Base-by-base conservation (phyloP, 1,140 invertebrate species). In the Procambarus clarkii region DNA sequence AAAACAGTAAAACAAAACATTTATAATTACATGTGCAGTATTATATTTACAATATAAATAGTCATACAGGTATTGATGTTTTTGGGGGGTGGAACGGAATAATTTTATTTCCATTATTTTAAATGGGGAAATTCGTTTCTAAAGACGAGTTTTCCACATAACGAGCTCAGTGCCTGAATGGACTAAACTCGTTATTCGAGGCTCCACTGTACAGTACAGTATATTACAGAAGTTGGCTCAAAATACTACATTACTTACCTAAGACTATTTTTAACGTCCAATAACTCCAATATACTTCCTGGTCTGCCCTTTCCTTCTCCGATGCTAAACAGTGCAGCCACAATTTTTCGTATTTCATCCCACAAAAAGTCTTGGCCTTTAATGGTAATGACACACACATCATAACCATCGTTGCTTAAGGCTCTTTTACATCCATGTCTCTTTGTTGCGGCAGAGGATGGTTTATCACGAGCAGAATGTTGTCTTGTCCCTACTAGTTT, bases 261-360 rank as follows among this genome's bases (percentile, higher is more conserved):
- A 7, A 97, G 96, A 95, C 96, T 96, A 24, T 94, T 96, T 64
- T 96, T 95, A 54, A 99, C 95, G 94, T 99, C 96, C 0, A 99
- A 94, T 48, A 99, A 95, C 69, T 98, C 95, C 34, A 95, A 95
- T 15, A 99, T 95, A 45, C 99, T 94, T 93, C 96, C 94, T 3
- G 97, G 96, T 0, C 96, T 93, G 94, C 98, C 98, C 81, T 96
- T 96, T 86, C 96, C 96, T 94, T 97, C 95, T 0, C 98, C 99
- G 86, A 99, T 95, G 0, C 99, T 95, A 79, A 99, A 95, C 21
- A 99, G 94, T 2, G 99, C 94, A 2, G 97, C 96, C 94, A 99
- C 97, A 91, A 99, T 99, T 94, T 98, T 99, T 15, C 99, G 76
- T 58, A 92, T 74, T 95, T 99, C 98, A 95, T 99, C 99, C 98